These are phyloP conservation scores for Desmophyllum pertusum DNA, from an alignment of 92 coral and sea anemone species.

Conservation along the genomic window DNA sequence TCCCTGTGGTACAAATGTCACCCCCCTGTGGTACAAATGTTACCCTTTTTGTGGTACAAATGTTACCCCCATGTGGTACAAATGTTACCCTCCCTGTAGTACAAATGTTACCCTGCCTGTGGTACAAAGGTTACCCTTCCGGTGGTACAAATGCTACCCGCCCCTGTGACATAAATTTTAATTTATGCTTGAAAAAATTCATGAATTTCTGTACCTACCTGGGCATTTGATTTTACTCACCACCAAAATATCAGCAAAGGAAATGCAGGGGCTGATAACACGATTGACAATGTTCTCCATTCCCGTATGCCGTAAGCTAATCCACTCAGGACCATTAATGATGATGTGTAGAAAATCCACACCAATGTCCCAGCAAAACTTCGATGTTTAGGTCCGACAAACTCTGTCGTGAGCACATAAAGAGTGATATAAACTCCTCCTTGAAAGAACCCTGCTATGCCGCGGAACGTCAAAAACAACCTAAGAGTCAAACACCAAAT, in stretches of 20 bases:
- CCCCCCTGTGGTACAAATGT: too few species aligned
- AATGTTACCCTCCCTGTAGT: too few species aligned
- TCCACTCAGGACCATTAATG: slow-evolving; percentile 80
- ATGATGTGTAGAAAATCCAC: slow-evolving; percentile 82
- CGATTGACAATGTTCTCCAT: slow-evolving; percentile 91
- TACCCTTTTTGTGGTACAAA: too few species aligned
- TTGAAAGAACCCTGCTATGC: slow-evolving; percentile 82
- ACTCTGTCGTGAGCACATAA: slow-evolving; percentile 91
- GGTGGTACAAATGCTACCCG: background rate
- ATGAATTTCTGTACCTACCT: too few species aligned
- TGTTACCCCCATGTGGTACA: too few species aligned
- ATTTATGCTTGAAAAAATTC: background rate
- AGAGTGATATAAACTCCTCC: slow-evolving; percentile 90
- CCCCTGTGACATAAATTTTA: background rate
- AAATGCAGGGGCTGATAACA: slow-evolving; percentile 90
- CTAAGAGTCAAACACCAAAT: slow-evolving; percentile 27
- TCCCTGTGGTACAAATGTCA: background rate
- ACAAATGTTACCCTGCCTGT: background rate
- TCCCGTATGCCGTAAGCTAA: slow-evolving; percentile 83
- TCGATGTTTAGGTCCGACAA: slow-evolving; percentile 93
- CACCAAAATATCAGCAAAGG: slow-evolving; percentile 85
- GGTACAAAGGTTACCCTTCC: background rate
- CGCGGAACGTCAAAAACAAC: slow-evolving; percentile 80
- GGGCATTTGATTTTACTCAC: slow-evolving; percentile 47
- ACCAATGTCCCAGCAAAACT: slow-evolving; percentile 86